Base-by-base conservation (phyloP, 2,888 invertebrate genomes). In the Pterobdella sp. region DNA sequence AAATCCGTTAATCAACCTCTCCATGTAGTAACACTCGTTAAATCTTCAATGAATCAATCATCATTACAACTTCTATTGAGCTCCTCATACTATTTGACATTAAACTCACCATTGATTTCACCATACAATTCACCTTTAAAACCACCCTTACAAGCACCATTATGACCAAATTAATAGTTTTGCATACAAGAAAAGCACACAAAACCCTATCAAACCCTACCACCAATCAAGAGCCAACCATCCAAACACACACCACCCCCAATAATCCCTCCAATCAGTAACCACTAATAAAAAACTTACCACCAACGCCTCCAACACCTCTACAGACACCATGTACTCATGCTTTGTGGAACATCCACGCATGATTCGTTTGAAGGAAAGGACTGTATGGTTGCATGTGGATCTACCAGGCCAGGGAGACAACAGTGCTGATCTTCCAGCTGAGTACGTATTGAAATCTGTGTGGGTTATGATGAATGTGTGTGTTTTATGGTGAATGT, bases 341-440 rank as follows among this genome's bases (percentile, higher is more conserved):
- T 90, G 91, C 81, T 93, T 91, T 82, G 89, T 91, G 78, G 89
- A 89, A 82, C 88, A 89, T 81, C 90, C 90, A 22, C 89, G 90
- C 77, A 93, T 93, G 92, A 85, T 87, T 72, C 91, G 91, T 85
- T 91, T 93, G 79, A 90, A 90, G 81, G 90, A 90, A 78, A 87
- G 92, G 37, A 91, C 91, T 71, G 89, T 92, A 80, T 92, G 92
- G 86, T 89, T 93, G 78, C 92, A 93, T 83, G 88, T 93, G 64
- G 92, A 92, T 82, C 75, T 84, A 26, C 84, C 84, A 2, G 84
- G 93, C 0, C 93, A 93, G 82, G 91, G 91, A 80, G 92, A 92
- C 83, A 89, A 89, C 81, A 90, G 91, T 0, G 87, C 88, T 0
- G 88, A 90, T 78, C 84, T 92, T 73, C 87, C 90, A 0, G 89